Percentiles rank a stretch among this genome's conserved stretches.
Conservation (phyloP, 2,888 invertebrate genomes). For the Matsumyia berberina region DNA sequence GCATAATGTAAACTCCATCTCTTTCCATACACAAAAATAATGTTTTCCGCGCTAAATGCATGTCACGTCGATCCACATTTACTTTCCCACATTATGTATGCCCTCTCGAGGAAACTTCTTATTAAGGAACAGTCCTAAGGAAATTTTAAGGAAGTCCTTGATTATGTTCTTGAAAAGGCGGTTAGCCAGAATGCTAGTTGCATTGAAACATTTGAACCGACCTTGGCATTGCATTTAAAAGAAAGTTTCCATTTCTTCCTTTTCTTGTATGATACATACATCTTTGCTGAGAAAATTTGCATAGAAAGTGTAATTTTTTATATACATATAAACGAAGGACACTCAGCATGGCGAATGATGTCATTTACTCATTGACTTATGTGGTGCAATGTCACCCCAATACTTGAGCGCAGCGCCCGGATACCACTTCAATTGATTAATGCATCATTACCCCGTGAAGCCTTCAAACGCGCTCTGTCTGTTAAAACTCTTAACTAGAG, state of each 20-base stretch:
- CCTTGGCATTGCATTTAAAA: constrained; percentile 61
- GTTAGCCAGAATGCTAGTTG: background rate
- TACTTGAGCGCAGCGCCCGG: constrained; percentile 14
- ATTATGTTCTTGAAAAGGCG: constrained; percentile 7
- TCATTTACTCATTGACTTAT: constrained; percentile 43
- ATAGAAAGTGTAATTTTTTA: too few relatives aligned
- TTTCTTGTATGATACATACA: background rate
- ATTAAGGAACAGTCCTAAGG: constrained; percentile 18
- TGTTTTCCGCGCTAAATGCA: background rate
- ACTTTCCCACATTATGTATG: background rate
- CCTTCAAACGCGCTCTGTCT: constrained; percentile 46
- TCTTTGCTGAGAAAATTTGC: too few relatives aligned
- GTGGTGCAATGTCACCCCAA: constrained; percentile 32
- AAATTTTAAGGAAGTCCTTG: constrained; percentile 50
- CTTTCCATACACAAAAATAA: constrained; percentile 1
- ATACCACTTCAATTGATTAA: constrained; percentile 62
- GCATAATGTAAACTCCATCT: constrained; percentile 17
- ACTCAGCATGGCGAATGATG: constrained; percentile 41
- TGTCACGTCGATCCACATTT: constrained; percentile 25
- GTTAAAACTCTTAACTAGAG: constrained; percentile 31
- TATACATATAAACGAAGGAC: constrained; percentile 11
- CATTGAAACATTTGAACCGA: constrained; percentile 29
- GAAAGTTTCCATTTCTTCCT: background rate
- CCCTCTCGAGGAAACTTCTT: constrained; percentile 34
- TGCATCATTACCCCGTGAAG: constrained; percentile 59